Base-by-base conservation (phyloP, 1,140 invertebrate genomes). In the Xylocopa sonorina region DNA sequence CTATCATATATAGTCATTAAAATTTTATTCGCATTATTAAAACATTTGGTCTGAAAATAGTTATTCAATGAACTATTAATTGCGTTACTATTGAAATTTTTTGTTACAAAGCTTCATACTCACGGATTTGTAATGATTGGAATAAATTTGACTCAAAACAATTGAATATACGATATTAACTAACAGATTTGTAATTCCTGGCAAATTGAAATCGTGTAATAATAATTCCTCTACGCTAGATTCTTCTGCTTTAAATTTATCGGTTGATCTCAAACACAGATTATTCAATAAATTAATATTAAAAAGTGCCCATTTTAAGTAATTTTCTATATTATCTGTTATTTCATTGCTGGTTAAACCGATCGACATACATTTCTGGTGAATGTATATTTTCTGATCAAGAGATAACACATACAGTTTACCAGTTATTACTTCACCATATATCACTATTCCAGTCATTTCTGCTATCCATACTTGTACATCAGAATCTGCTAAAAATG, bases 291-390 rank as follows among this genome's bases (percentile, higher is more conserved):
- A 81, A 75, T 90, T 88, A 41, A 84, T 82, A 71, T 78, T 89
- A n/a, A 89, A 87, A 7, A 88, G 66, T 50, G 91, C 90, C 92
- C 92, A 92, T 74, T 81, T 86, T 24, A 92, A 81, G 62, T 89
- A 92, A 60, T 88, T 89, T 6, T 85, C 85, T 3, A 81, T 89
- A 75, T 86, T 88, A 79, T 92, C 87, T 7, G 67, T 71, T 21
- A 78, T 24, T 18, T 58, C 69, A 18, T 86, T 71, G 16, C 72
- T 83, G 7, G 72, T 84, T 55, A 91, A 73, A 76, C 89, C 53
- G 9, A 92, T 76, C 7, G 78, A 48, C 9, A 82, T 72, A 66
- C 68, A 27, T 21, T 88, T 68, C 16, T 86, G 63, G 21, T 80
- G 86, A 41, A 88, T 83, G 58, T 69, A 71, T 55, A 90, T 72